These are phyloP conservation scores for Tetropium fuscum DNA, from an alignment of 2,888 invertebrate species.

Conservation along the genomic window DNA sequence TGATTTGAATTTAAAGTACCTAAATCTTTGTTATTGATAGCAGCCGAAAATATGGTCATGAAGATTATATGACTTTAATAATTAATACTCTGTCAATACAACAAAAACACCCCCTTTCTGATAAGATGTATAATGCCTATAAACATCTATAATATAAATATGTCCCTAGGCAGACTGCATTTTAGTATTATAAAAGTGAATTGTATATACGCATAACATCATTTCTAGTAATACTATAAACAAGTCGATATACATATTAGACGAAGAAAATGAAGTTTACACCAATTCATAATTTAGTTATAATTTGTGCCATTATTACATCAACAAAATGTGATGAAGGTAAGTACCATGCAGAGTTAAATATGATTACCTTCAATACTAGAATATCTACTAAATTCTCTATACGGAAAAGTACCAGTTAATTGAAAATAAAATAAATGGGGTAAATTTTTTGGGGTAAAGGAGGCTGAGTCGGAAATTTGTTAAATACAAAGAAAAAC, in stretches of 20 bases:
- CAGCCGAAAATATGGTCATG: too few relatives aligned
- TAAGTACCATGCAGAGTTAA: not conserved
- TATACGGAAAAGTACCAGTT: too few relatives aligned
- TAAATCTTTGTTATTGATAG: too few relatives aligned
- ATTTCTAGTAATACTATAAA: too few relatives aligned
- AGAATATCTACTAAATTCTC: not conserved
- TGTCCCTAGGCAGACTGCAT: not conserved
- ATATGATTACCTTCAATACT: not conserved
- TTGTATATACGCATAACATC: not conserved
- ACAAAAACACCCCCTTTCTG: conserved; percentile 18
- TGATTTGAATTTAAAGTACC: too few relatives aligned
- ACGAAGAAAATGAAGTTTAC: not conserved
- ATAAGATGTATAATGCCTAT: conserved; percentile 16
- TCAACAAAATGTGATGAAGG: not conserved
- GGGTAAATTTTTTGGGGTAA: too few relatives aligned
- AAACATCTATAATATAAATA: conserved; percentile 11
- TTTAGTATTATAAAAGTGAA: not conserved
- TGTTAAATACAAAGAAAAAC: too few relatives aligned
- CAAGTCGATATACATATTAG: too few relatives aligned
- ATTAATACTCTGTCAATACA: too few relatives aligned
- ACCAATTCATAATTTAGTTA: not conserved
- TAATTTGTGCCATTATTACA: not conserved
- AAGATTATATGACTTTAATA: too few relatives aligned
- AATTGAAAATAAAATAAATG: too few relatives aligned
- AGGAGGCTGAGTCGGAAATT: too few relatives aligned